Evolutionary conservation across 2,797 vertebrate species (phyloP), one percentile per base, ranked within the genome.

Genomic region (Myiotriccus ornatus): DNA sequence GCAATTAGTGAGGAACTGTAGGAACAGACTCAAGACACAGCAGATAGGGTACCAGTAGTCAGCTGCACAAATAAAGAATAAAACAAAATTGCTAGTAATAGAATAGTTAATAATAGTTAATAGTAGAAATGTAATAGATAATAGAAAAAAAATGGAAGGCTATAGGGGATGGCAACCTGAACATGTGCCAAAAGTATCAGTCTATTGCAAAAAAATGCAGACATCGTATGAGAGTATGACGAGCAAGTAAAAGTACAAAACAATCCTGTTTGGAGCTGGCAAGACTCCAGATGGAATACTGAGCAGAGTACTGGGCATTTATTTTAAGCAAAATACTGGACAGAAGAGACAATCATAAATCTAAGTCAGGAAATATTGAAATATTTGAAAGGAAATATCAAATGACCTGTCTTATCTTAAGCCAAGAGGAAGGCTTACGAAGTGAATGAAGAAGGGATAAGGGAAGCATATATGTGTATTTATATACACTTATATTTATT

Each of bases 331-430:
- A 84, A 93, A 71, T 43, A 25, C 68, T 94, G 17, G 10, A 50
- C 21, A 78, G 57, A 67, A 13, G 25, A 75, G 46, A 43, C 46
- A 84, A 56, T 28, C 27, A 50, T 56, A 43, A 94, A 68, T 78
- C 47, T 79, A n/a, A 90, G 56, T 68, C 57, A 49, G 1, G 1
- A 77, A 52, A 30, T 52, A 52, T 30, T 52, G 28, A 52, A 52
- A 30, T 30, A 52, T 86, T 94, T 88, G 57, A 78, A 88, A 90
- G 27, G 22, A 94, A 68, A 28, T 84, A 75, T 19, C 78, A 27
- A 57, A 86, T 49, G 19, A 71, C 12, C 4, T 64, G 10, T 6
- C 7, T 83, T 68, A 78, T 12, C 39, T 94, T 75, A 81, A 90
- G 46, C 15, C 39, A 81, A 78, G 50, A 68, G 17, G 10, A 90